A percentile compares a stretch with the other conserved stretches of the same genome.
Evolutionary conservation across 2,113 vertebrate species (phyloP).

Genomic region (Alligator mississippiensis): DNA sequence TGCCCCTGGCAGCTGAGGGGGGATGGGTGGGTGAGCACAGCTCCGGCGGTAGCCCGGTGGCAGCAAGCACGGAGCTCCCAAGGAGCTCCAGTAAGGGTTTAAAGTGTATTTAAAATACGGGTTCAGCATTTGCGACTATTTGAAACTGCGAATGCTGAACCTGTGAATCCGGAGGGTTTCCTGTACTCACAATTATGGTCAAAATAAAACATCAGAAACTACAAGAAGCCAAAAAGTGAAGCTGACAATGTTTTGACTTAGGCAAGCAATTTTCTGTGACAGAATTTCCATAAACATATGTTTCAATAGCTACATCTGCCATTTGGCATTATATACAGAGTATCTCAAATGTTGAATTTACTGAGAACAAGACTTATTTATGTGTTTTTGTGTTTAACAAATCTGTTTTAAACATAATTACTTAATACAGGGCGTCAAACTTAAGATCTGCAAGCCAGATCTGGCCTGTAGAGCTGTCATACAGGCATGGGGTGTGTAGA

Average conservation of each 20-base stretch:
- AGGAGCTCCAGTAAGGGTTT: no score
- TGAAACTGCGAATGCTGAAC: no score
- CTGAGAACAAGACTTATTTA: background rate
- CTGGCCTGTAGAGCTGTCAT: no score
- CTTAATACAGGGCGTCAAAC: background rate
- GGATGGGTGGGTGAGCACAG: no score
- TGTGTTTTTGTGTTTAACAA: background rate
- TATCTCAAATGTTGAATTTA: background rate
- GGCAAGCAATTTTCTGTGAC: background rate
- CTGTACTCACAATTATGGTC: background rate
- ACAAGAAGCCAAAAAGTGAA: background rate
- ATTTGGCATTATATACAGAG: background rate
- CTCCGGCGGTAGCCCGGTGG: no score
- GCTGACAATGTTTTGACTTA: background rate
- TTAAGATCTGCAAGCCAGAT: no score
- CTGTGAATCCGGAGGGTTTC: no score
- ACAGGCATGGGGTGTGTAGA: no score
- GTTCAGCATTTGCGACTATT: no score
- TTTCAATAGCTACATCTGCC: constrained; percentile 13
- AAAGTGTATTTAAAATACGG: no score
- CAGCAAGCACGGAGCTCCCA: no score
- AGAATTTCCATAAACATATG: background rate
- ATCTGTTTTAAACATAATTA: background rate
- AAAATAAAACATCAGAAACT: constrained; percentile 35
- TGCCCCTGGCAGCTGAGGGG: no score